A percentile compares a stretch with the other conserved stretches of the same genome.
Conservation (phyloP, 1,140 invertebrate genomes). For the silkworm (Bombyx mori) region ASM3026992v2 NC_085112.1:10582001-10582500, state of each 20-base stretch:
- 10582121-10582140: too few species aligned
- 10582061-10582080: too few species aligned
- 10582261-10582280: slow-evolving; percentile 20
- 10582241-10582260: slow-evolving; percentile 24
- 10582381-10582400: too few species aligned
- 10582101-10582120: too few species aligned
- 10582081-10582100: too few species aligned
- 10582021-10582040: not conserved
- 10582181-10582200: slow-evolving; percentile 27
- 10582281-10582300: slow-evolving; percentile 22
- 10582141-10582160: not conserved
- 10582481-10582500: too few species aligned
- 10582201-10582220: slow-evolving; percentile 21
- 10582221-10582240: slow-evolving; percentile 31
- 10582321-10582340: slow-evolving; percentile 7
- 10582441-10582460: too few species aligned
- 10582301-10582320: slow-evolving; percentile 23
- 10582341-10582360: not conserved
- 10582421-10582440: too few species aligned
- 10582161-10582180: slow-evolving; percentile 3
- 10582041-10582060: slow-evolving; percentile 14
- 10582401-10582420: too few species aligned
- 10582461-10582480: too few species aligned
- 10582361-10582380: not conserved
- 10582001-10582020: too few species aligned